These are phyloP conservation scores for Eristalis tenax DNA, from an alignment of 2,888 invertebrate genomes.

Conservation along the genomic window DNA sequence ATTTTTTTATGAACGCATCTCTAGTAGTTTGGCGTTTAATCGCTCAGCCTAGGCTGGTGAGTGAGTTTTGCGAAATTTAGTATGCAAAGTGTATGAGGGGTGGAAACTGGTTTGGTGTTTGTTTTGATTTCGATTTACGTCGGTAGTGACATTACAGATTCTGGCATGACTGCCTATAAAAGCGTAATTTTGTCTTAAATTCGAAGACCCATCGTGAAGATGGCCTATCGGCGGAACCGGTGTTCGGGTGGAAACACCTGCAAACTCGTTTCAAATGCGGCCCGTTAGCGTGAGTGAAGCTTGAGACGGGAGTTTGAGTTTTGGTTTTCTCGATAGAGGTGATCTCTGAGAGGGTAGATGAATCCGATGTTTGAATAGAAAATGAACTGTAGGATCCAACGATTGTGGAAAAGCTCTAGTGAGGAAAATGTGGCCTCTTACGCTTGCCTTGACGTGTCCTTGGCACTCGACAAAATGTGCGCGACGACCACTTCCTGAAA, in stretches of 20 bases:
- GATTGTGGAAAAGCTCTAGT: no score
- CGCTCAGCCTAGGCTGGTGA: background rate
- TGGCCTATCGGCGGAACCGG: background rate
- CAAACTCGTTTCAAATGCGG: background rate
- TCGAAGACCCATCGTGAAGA: background rate
- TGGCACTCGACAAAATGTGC: no score
- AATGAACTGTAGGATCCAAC: no score
- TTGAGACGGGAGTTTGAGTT: background rate
- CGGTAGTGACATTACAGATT: constrained; percentile 27
- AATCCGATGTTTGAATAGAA: no score
- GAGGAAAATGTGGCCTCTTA: no score
- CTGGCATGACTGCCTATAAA: constrained; percentile 13
- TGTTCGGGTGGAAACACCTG: constrained; percentile 1
- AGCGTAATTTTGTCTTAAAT: background rate
- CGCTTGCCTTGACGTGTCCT: no score
- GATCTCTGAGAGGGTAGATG: no score
- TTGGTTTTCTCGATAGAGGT: background rate
- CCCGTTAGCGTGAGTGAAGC: background rate
- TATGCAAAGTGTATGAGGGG: no score
- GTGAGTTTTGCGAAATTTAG: background rate
- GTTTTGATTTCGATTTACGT: constrained; percentile 17
- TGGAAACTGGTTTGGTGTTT: constrained; percentile 22
- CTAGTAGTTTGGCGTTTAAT: background rate
- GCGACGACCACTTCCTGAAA: no score
- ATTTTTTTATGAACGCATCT: background rate